Evolutionary conservation across 1,140 invertebrate genomes (phyloP), one percentile per base, ranked within the genome.

Genomic region (Ectropis grisescens): DNA sequence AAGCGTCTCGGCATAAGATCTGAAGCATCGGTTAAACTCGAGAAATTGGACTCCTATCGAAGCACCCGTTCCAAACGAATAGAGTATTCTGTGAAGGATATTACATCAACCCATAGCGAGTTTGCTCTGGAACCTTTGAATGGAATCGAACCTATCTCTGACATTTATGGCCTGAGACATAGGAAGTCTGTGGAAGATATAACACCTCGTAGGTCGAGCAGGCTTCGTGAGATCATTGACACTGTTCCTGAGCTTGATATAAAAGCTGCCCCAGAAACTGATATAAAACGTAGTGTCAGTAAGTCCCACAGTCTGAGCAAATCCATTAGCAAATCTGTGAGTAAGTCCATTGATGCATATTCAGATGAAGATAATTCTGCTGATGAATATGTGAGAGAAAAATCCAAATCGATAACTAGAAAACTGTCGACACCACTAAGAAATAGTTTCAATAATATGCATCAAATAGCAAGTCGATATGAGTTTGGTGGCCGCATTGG

Each of bases 361-460:
- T 81, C 72, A 2, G 75, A 81, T 49, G 72, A 71, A 15, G 75
- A 80, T 32, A 54, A 59, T 41, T 57, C 57, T 29, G 69, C 65
- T 12, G 53, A 62, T 2, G 40, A 58, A 8, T 16, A 47, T n/a
- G 25, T 22, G 3, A 66, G 41, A 32, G 44, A 45, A 11, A 69
- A 64, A 33, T 71, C 69, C 1, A 53, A 45, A 33, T 67, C 68
- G 2, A 44, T 61, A 9, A 58, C 54, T 5, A 64, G 76, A 33
- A 74, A 68, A 41, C 44, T 81, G 24, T 58, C 70, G 9, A 81
- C 76, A 32, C 72, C 76, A 1, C 16, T 74, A 13, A 55, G 69
- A 28, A 53, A 47, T 13, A 61, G 50, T 41, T 38, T 61, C 8
- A 52, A 29, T n/a, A 45, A 37, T 29, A 13, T 61, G 5, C 25